A percentile compares a stretch with the other conserved stretches of the same genome.
phyloP scores from a whole-genome alignment of 1,140 invertebrate species.

The Solenopsis fugax region DNA sequence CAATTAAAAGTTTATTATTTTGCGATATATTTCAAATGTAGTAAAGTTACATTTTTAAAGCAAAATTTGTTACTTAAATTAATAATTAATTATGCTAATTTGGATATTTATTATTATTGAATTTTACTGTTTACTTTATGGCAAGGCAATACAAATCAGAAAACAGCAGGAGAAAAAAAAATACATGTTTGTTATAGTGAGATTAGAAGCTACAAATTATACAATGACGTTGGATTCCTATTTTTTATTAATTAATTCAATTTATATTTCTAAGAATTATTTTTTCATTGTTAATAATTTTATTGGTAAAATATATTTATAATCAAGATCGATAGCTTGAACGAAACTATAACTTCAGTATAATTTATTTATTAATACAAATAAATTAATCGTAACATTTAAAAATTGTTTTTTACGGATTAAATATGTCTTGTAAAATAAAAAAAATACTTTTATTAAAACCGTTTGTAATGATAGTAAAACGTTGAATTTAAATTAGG shows the following conservation, averaged over 20 bases:
- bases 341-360: background rate
- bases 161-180: background rate
- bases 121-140: background rate
- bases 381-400: background rate
- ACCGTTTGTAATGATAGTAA: background rate
- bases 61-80: background rate
- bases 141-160: background rate
- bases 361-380: background rate
- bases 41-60: background rate
- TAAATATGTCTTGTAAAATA: background rate
- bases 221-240: background rate
- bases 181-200: background rate
- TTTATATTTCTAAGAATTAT: background rate
- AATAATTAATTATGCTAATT: background rate
- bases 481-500: background rate
- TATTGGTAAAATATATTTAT: background rate
- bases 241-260: background rate
- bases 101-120: background rate
- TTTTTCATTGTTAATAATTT: conserved; percentile 4
- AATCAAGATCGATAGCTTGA: background rate
- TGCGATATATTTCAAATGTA: background rate
- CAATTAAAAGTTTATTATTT: background rate
- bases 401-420: background rate
- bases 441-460: background rate
- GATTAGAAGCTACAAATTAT: background rate